Base-by-base conservation (phyloP, 2,113 vertebrate species). In the Suricata suricatta region DNA sequence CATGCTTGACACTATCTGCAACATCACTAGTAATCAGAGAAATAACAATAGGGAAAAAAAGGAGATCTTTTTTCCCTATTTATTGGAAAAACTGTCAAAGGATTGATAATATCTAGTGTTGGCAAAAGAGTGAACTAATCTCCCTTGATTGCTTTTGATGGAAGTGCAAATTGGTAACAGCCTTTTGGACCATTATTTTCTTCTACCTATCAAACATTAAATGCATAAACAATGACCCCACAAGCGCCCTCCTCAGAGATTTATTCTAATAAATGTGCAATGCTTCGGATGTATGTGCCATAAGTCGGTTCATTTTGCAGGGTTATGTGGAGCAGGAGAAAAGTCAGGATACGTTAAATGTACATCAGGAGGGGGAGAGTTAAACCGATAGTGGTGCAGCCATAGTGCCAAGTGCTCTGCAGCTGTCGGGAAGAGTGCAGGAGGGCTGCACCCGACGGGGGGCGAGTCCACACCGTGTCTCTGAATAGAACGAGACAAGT, bases 391-490 rank as follows among this genome's bases (percentile, higher is more conserved):
- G 33, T 17, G 8, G 11, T 29, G 4, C 41, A 63, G 19, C 27
- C n/a, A n/a, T 0, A 13, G 12, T 25, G 5, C 2, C 41, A 84
- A 88, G 50, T 4, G 10, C 54, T 29, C 2, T 5, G 47, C 63
- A 77, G 17, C 86, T n/a, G 29, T 77, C 52, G 5, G 63, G 68
- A 64, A 93, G 44, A 50, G 41, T 8, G 13, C 50, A 54, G 54
- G 5, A 12, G 5, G 27, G 38, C 31, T 12, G 4, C 35, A 1
- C 12, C 2, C 4, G 3, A 25, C 50, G 1, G 0, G 1, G 76
- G 19, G n/a, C 50, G 64, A 16, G 15, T 16, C 72, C 44, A 6
- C 4, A 12, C 63, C 66, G 3, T 25, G 9, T 11, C 7, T 12
- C 3, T 88, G n/a, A n/a, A 19, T 41, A 4, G 19, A 82, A 90